A percentile compares a stretch with the other conserved stretches of the same genome.
These are phyloP conservation scores for Cyphomyrmex costatus DNA, from an alignment of 1,140 invertebrate genomes.

Conservation along the genomic window DNA sequence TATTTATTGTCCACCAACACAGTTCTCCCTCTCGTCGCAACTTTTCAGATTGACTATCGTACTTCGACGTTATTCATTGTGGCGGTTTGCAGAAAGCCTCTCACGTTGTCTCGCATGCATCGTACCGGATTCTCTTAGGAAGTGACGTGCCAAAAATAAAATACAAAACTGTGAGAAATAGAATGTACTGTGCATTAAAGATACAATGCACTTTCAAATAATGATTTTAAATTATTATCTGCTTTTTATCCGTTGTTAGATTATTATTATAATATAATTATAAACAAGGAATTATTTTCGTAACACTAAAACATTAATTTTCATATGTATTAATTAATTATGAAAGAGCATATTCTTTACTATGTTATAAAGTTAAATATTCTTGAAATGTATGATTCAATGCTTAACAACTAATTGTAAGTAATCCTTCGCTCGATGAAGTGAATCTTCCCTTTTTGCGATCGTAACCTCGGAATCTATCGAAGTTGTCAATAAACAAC, in stretches of 20 bases:
- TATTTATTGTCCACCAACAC: slow-evolving; percentile 41
- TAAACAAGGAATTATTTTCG: background rate
- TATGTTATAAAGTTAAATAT: background rate
- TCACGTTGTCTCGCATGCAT: background rate
- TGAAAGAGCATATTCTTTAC: background rate
- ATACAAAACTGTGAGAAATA: background rate
- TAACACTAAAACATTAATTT: background rate
- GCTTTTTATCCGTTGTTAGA: background rate
- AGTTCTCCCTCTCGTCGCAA: background rate
- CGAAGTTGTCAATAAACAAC: background rate
- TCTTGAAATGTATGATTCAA: background rate
- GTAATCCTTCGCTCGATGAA: background rate
- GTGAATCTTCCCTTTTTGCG: background rate
- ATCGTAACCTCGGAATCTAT: background rate
- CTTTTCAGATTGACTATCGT: slow-evolving; percentile 23
- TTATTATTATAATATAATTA: slow-evolving; percentile 14
- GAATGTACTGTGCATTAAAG: background rate
- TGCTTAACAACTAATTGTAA: no score
- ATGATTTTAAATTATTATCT: background rate
- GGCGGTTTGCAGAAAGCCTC: background rate
- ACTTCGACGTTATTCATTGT: slow-evolving; percentile 40
- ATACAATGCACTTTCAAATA: background rate
- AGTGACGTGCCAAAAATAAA: slow-evolving; percentile 13
- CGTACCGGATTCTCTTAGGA: background rate
- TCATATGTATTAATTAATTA: background rate